Evolutionary conservation across 1,140 invertebrate genomes (phyloP).

Genomic region (Diorhabda sublineata): DNA sequence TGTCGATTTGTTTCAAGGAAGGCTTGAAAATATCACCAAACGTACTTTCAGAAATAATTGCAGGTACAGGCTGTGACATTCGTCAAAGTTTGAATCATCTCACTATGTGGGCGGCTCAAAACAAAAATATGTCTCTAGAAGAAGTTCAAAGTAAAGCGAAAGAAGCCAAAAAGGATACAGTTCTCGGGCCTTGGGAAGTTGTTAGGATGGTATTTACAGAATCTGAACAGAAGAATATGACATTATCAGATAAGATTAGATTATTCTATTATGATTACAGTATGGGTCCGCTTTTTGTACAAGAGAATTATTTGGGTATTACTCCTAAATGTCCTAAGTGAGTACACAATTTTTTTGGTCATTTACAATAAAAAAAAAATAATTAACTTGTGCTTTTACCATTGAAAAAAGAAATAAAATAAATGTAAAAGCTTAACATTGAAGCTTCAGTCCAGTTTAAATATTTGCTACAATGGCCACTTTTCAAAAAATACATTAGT

Average conservation of each 20-base stretch:
- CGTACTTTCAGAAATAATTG: constrained; percentile 78
- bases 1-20: constrained; percentile 90
- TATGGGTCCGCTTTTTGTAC: constrained; percentile 91
- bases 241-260: constrained; percentile 78
- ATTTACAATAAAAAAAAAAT: too few species aligned
- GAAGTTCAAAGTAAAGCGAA: constrained; percentile 53
- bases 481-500: too few species aligned
- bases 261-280: constrained; percentile 98
- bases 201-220: constrained; percentile 82
- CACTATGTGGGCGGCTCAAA: constrained; percentile 66
- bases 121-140: constrained; percentile 52
- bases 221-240: constrained; percentile 78
- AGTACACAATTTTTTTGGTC: not conserved
- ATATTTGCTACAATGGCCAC: too few species aligned
- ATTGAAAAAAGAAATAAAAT: too few species aligned
- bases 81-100: constrained; percentile 89
- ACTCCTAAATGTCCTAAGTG: constrained; percentile 48
- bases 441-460: too few species aligned
- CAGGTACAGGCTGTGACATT: constrained; percentile 87
- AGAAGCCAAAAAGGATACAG: constrained; percentile 73
- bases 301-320: constrained; percentile 91
- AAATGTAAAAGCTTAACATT: too few species aligned
- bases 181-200: constrained; percentile 92
- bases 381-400: too few species aligned
- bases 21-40: constrained; percentile 75